Conservation (phyloP, 2,113 vertebrate species). For the Lophotis ruficrista region DNA sequence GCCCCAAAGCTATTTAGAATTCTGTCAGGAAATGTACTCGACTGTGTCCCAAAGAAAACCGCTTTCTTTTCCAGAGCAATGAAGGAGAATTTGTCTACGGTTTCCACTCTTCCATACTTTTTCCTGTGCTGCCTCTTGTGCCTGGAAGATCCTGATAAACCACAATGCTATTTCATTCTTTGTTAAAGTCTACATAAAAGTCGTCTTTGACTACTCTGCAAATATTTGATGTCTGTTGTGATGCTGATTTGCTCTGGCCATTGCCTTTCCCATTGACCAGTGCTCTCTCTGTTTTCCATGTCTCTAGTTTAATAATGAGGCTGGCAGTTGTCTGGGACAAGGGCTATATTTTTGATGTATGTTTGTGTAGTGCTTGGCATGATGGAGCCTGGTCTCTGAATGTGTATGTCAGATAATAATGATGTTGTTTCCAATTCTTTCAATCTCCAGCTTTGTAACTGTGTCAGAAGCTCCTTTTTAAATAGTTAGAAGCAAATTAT, state of each 20-base stretch:
- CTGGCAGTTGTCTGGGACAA: neutral
- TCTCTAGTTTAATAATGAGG: neutral
- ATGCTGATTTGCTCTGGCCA: neutral
- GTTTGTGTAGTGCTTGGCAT: neutral
- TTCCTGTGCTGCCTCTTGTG: neutral
- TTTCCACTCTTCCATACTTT: neutral
- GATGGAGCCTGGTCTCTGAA: neutral
- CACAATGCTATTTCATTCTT: neutral
- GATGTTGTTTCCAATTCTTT: neutral
- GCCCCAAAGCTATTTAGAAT: neutral
- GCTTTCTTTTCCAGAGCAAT: neutral
- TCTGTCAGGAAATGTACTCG: neutral
- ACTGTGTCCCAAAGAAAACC: neutral
- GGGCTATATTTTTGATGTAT: conserved; percentile 1
- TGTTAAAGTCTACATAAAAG: neutral
- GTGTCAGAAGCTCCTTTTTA: conserved; percentile 6
- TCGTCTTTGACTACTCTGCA: neutral
- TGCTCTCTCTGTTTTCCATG: neutral
- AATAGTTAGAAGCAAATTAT: neutral
- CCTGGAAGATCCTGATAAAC: neutral
- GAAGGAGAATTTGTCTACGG: neutral
- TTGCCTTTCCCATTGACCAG: neutral
- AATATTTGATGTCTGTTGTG: neutral
- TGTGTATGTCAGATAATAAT: neutral
- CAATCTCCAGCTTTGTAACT: neutral